Conservation (phyloP, 2,797 vertebrate species). For the Lagothrix lagotricha region DNA sequence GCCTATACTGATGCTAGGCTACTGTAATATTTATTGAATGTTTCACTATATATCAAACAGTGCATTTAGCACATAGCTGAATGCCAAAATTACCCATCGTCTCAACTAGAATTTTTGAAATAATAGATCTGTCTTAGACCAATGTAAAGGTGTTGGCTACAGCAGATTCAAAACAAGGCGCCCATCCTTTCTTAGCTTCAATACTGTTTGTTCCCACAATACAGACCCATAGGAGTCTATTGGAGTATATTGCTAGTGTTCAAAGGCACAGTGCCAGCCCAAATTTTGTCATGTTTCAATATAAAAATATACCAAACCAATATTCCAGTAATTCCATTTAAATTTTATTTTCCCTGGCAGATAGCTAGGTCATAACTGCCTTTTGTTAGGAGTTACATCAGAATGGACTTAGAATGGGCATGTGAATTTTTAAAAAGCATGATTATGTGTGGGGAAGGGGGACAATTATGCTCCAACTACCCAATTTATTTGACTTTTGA, state of each 20-base stretch:
- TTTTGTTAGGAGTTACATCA: background rate
- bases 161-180: background rate
- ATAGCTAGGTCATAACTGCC: background rate
- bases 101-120: background rate
- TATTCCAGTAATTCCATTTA: background rate
- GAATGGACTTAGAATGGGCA: background rate
- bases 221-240: background rate
- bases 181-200: background rate
- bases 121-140: background rate
- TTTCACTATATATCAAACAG: background rate
- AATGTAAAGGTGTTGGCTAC: background rate
- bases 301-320: background rate
- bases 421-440: background rate
- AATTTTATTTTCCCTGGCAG: background rate
- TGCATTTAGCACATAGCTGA: background rate
- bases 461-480: background rate
- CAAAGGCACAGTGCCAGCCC: background rate
- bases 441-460: background rate
- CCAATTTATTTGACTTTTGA: constrained; percentile 1
- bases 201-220: background rate
- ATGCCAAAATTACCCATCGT: background rate
- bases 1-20: background rate
- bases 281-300: background rate
- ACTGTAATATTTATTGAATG: background rate
- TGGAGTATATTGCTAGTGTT: background rate